Percentiles rank a stretch among this genome's conserved stretches.
phyloP scores from a whole-genome alignment of 2,888 invertebrate species.

The Trichogramma dendrolimi region DNA sequence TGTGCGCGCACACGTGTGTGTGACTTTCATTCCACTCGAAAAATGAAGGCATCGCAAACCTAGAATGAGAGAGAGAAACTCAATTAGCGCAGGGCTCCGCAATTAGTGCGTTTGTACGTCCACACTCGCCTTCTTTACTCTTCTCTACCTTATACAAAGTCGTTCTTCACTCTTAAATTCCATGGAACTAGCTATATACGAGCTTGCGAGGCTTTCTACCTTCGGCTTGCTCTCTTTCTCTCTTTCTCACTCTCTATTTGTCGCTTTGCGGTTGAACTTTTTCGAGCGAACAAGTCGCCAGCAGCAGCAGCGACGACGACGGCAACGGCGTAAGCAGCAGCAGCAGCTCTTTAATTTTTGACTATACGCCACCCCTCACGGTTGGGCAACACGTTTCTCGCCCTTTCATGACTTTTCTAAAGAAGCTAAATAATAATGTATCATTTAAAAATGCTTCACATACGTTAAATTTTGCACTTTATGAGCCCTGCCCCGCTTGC shows the following conservation, averaged over 20 bases:
- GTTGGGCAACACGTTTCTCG: constrained; percentile 2
- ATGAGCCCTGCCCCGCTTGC: too few species aligned
- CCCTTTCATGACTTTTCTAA: constrained; percentile 13
- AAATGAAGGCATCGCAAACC: constrained; percentile 24
- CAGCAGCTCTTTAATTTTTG: background rate
- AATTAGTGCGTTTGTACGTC: constrained; percentile 30
- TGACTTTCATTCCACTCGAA: constrained; percentile 2
- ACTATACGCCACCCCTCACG: constrained; percentile 11
- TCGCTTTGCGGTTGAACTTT: background rate
- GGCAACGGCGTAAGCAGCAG: too few species aligned
- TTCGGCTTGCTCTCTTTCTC: background rate
- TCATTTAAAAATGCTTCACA: too few species aligned
- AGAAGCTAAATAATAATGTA: too few species aligned
- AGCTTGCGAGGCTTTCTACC: constrained; percentile 12
- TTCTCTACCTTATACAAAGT: too few species aligned
- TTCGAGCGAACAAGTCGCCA: too few species aligned
- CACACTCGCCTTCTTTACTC: background rate
- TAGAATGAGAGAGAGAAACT: constrained; percentile 18
- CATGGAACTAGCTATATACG: background rate
- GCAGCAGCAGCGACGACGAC: too few species aligned
- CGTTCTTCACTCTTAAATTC: too few species aligned
- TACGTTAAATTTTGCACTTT: too few species aligned
- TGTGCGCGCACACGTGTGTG: background rate
- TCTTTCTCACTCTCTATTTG: background rate
- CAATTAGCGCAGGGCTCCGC: constrained; percentile 28